A percentile compares a stretch with the other conserved stretches of the same genome.
Conservation (phyloP, 2,113 vertebrate genomes). For the Embiotoca jacksoni region DNA sequence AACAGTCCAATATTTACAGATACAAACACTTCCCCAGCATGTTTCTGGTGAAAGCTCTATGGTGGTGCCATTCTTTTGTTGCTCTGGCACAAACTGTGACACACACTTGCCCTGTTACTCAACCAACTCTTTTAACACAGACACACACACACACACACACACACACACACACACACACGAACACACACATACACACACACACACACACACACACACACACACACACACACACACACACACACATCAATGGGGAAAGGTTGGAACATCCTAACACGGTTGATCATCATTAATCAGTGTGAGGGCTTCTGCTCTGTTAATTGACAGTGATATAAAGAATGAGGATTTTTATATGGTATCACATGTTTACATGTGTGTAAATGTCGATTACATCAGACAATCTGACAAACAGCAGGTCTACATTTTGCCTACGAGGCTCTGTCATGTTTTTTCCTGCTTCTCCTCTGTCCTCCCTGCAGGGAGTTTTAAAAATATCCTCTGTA, state of each 20-base stretch:
- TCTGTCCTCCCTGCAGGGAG: neutral
- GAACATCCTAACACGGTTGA: neutral
- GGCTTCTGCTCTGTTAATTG: neutral
- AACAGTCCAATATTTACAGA: neutral
- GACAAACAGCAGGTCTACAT: neutral
- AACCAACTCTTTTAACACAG: neutral
- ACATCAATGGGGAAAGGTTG: neutral
- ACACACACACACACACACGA: neutral
- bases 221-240: neutral
- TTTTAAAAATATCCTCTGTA: neutral
- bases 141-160: neutral
- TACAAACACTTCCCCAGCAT: neutral
- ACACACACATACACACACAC: too few species aligned
- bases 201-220: too few species aligned
- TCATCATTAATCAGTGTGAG: slow-evolving; percentile 2
- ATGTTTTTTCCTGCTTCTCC: slow-evolving; percentile 1
- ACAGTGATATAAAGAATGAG: neutral
- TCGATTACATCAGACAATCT: too few species aligned
- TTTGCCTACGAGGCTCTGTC: slow-evolving; percentile 4
- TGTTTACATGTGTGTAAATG: too few species aligned
- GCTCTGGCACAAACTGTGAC: neutral
- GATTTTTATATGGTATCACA: too few species aligned
- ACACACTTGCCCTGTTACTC: neutral
- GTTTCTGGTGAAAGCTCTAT: neutral
- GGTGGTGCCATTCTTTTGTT: slow-evolving; percentile 1